A percentile compares a stretch with the other conserved stretches of the same genome.
These are phyloP conservation scores for Nomada fabriciana DNA, from an alignment of 2,888 invertebrate species.

Conservation along the genomic window DNA sequence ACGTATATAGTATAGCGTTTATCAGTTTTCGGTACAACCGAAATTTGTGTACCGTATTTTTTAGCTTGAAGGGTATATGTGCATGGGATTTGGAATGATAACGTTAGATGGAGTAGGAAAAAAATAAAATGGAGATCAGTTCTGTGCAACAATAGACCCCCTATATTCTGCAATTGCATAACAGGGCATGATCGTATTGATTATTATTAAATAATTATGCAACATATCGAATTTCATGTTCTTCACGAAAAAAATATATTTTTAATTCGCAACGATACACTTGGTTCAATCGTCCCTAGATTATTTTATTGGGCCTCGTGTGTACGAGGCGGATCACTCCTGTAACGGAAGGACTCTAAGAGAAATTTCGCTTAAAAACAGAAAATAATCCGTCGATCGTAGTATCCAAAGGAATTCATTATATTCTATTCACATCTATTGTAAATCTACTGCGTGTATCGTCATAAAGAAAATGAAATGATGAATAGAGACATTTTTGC, in stretches of 20 bases:
- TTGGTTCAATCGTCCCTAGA: conserved; percentile 51
- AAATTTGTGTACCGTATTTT: conserved; percentile 25
- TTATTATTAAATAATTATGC: conserved; percentile 71
- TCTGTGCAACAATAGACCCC: conserved; percentile 54
- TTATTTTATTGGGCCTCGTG: conserved; percentile 26
- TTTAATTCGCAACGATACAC: conserved; percentile 62
- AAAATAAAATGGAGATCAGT: background rate
- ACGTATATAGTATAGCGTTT: conserved; percentile 10
- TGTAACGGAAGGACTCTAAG: conserved; percentile 25
- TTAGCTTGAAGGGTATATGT: conserved; percentile 28
- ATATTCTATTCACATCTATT: conserved; percentile 67
- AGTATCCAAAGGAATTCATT: conserved; percentile 63
- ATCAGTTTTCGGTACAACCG: conserved; percentile 4
- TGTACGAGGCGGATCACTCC: background rate
- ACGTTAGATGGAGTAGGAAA: background rate
- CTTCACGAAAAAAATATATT: conserved; percentile 62
- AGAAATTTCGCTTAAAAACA: conserved; percentile 14
- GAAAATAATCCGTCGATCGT: conserved; percentile 66
- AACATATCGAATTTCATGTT: conserved; percentile 76
- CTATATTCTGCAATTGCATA: conserved; percentile 58
- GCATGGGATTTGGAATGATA: conserved; percentile 30
- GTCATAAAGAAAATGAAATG: conserved; percentile 35
- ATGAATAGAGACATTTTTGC: conserved; percentile 46
- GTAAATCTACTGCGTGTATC: conserved; percentile 64
- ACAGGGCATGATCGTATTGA: conserved; percentile 61